Evolutionary conservation across 2,888 invertebrate species (phyloP).

Genomic region (Chironomus tentans): DNA sequence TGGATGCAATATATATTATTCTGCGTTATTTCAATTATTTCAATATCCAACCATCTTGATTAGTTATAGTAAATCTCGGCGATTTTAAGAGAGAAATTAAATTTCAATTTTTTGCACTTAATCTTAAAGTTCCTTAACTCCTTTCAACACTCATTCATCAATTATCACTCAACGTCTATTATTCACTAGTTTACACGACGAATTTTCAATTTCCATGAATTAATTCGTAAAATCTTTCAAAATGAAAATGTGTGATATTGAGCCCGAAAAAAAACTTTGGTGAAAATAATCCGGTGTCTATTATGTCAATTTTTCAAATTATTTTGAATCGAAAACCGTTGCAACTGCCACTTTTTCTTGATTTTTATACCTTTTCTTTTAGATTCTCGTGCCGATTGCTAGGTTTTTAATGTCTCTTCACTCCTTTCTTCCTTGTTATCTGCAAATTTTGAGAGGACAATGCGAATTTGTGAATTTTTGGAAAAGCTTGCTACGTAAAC

Average conservation of each 20-base stretch:
- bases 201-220: neutral
- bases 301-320: too few relatives aligned
- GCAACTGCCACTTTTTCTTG: too few relatives aligned
- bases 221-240: neutral
- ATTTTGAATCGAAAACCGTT: neutral
- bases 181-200: neutral
- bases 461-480: too few relatives aligned
- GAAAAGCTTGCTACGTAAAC: too few relatives aligned
- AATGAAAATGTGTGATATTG: neutral
- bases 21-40: neutral
- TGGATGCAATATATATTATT: neutral
- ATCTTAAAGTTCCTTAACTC: neutral
- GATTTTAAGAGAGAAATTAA: neutral
- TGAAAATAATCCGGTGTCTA: too few relatives aligned
- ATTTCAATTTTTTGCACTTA: neutral
- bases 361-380: too few relatives aligned
- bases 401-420: too few relatives aligned
- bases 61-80: slow-evolving; percentile 3
- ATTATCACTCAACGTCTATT: neutral
- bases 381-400: too few relatives aligned
- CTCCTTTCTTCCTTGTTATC: too few relatives aligned
- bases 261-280: neutral
- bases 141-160: neutral
- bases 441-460: too few relatives aligned
- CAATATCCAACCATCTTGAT: slow-evolving; percentile 6